Base-by-base conservation (phyloP, 2,113 vertebrate genomes). In the Noctilio leporinus region DNA sequence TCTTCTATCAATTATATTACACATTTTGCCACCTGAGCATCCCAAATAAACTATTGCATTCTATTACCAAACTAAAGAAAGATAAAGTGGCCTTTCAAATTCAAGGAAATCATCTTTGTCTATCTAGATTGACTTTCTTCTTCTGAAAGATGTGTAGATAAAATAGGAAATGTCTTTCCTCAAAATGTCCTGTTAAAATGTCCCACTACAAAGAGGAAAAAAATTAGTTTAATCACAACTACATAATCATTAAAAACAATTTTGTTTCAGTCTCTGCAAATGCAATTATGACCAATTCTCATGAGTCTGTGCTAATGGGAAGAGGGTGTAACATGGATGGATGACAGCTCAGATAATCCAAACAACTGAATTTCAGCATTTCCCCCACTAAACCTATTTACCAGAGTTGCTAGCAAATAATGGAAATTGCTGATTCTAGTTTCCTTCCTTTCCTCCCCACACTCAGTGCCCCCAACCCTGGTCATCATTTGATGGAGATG, bases 361-460 rank as follows among this genome's bases (percentile, higher is more conserved):
- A 45, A 85, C 95, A 95, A 84, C 89, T 90, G 88, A 80, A 93
- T 95, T 94, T 87, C 90, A 93, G 40, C 65, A 69, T 92, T 94
- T 93, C 78, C 45, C 35, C 43, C n/a, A 38, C 84, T 86, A 90
- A 95, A 96, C 59, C 19, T 90, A 22, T 95, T 96, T 76, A 81
- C 75, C 97, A 97, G 96, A 89, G 53, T 87, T 69, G 47, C 55
- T 81, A 76, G 77, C 59, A 43, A 76, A 55, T 87, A 82, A 89
- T 95, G 93, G 85, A 87, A 96, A 95, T 64, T 35, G 65, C 64
- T 78, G 38, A 22, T 81, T 92, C 77, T 62, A 11, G 62, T 81
- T 96, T 95, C 90, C 77, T 94, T 96, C 92, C 84, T 97, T 38
- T 96, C 35, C 59, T 62, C 86, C 81, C 67, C 43, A 75, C 83